These are phyloP conservation scores for Poicephalus meyeri DNA, from an alignment of 2,113 vertebrate species.

Conservation along the genomic window DNA sequence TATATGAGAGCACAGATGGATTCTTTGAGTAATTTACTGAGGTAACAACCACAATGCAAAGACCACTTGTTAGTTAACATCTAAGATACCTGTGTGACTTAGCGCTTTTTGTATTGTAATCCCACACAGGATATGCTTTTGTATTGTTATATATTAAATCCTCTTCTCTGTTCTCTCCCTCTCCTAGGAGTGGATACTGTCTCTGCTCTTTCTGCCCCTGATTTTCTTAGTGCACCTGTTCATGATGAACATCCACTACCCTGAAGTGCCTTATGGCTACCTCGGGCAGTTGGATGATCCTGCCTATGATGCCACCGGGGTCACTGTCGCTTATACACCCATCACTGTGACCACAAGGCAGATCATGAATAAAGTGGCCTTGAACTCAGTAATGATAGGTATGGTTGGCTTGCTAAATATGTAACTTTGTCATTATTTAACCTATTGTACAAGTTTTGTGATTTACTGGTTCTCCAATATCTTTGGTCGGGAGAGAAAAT, in stretches of 20 bases:
- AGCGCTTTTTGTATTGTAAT: neutral
- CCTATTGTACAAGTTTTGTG: rapidly evolving
- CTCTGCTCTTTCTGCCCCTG: constrained; percentile 34
- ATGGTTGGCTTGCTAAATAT: neutral
- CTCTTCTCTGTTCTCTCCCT: neutral
- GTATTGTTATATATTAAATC: rapidly evolving
- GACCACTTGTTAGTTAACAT: rapidly evolving
- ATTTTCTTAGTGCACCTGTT: rapidly evolving
- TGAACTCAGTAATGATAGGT: constrained; percentile 55
- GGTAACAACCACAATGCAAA: neutral
- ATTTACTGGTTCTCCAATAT: neutral
- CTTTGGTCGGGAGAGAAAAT: neutral
- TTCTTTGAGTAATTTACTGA: neutral
- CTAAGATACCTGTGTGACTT: rapidly evolving
- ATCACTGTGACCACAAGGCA: neutral
- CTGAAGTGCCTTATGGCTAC: neutral
- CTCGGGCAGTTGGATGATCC: constrained; percentile 50
- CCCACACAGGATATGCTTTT: rapidly evolving
- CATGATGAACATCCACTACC: rapidly evolving
- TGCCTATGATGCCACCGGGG: constrained; percentile 26
- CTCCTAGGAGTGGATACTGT: constrained; percentile 64
- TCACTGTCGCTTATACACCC: constrained; percentile 44
- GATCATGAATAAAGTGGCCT: constrained; percentile 66
- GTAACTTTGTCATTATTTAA: neutral
- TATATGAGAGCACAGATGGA: neutral